phyloP scores from a whole-genome alignment of 1,140 invertebrate species.

The Bilobella aurantiaca region DNA sequence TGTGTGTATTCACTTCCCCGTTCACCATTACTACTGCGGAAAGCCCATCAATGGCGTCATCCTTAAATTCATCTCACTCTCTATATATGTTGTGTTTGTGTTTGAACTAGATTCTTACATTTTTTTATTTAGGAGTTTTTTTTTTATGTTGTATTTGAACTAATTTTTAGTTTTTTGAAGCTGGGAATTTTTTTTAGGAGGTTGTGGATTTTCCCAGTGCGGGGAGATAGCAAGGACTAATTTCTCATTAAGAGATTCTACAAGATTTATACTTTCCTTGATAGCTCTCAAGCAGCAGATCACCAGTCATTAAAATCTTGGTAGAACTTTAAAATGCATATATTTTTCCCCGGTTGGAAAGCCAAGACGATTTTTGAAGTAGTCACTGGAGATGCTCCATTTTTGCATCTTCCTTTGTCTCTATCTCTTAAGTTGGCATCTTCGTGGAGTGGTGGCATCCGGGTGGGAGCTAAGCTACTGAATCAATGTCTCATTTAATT shows the following conservation, averaged over 20 bases:
- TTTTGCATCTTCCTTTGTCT: constrained; percentile 1
- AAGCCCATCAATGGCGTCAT: too few species aligned
- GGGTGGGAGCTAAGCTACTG: neutral
- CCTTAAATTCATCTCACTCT: too few species aligned
- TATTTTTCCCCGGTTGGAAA: too few species aligned
- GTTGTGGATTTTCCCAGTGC: neutral
- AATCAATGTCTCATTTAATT: constrained; percentile 9
- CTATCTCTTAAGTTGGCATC: neutral
- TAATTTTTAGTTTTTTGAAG: too few species aligned
- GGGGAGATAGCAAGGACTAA: neutral
- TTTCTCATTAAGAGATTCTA: constrained; percentile 1
- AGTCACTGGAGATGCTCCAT: too few species aligned
- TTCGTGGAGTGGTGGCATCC: neutral
- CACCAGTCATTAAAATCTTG: neutral
- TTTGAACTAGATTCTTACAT: too few species aligned
- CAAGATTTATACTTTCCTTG: neutral
- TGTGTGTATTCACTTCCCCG: too few species aligned
- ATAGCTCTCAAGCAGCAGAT: neutral
- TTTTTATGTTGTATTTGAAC: too few species aligned
- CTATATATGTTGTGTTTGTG: too few species aligned
- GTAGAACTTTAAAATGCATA: too few species aligned
- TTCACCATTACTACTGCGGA: too few species aligned
- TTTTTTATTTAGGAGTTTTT: neutral
- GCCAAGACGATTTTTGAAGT: too few species aligned
- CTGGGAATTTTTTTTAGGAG: neutral